A percentile compares a stretch with the other conserved stretches of the same genome.
Conservation (phyloP, 2,797 vertebrate species). For the Pitangus sulphuratus region DNA sequence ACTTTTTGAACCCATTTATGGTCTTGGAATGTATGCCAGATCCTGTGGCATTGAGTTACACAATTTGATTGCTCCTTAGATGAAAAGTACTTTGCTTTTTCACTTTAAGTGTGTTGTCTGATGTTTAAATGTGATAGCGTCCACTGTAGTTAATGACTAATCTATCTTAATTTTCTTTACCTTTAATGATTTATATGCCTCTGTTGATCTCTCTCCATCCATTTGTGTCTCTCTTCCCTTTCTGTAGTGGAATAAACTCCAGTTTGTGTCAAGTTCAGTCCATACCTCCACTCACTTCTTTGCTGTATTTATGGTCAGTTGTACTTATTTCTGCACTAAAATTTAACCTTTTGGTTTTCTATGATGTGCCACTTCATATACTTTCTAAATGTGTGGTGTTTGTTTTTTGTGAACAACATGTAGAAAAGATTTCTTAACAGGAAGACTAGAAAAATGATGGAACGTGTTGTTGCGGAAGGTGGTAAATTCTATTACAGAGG, state of each 20-base stretch:
- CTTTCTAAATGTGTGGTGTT: not conserved
- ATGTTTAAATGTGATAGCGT: not conserved
- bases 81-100: not conserved
- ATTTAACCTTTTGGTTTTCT: not conserved
- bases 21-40: not conserved
- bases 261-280: not conserved
- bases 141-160: not conserved
- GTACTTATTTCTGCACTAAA: not conserved
- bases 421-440: not conserved
- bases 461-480: not conserved
- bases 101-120: not conserved
- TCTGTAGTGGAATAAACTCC: not conserved
- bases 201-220: not conserved
- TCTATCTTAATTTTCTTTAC: not conserved
- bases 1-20: not conserved
- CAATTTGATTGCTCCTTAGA: slow-evolving; percentile 6
- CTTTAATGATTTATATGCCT: not conserved
- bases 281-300: not conserved
- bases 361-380: not conserved
- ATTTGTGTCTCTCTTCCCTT: not conserved
- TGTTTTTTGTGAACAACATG: not conserved
- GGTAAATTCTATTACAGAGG: rapidly evolving
- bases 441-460: not conserved
- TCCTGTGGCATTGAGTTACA: not conserved
- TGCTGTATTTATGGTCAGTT: not conserved